Base-by-base conservation (phyloP, 2,888 invertebrate species). In the Aricia artaxerxes region DNA sequence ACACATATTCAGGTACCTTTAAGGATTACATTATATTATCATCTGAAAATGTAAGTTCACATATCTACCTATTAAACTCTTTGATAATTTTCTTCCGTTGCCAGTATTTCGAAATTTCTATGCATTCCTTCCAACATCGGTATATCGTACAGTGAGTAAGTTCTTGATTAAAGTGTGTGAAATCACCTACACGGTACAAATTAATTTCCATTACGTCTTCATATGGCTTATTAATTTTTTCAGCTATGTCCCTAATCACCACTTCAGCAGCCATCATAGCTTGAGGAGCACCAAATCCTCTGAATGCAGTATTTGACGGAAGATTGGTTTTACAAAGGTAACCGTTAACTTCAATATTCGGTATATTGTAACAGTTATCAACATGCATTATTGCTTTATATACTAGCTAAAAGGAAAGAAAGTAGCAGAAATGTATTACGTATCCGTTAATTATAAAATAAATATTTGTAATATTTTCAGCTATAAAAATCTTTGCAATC, bases 261-360 rank as follows among this genome's bases (percentile, higher is more conserved):
- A 94, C 95, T 91, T 99, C 99, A 0, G 96, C 96, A 11, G 97
- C 96, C 84, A 97, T 96, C 98, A 98, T 98, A 5, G 97, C 98
- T 88, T 98, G 98, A 0, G 98, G 98, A 0, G 96, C 98, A 1
- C 98, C 98, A 86, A 98, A 98, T 1, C 98, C 98, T 86, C 99
- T 95, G 86, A 99, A 99, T 0, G 99, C 99, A 0, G 99, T 99
- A 87, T 98, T 98, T 0, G 98, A 98, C 0, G 98, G 96, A 82
- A 98, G 90, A 93, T 99, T 98, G 0, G 99, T 99, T 90, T 96
- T 97, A 87, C 99, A 99, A 7, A 96, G 93, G 87, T 96, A 96
- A 1, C 97, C 97, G 38, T 92, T 93, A 0, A 97, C 95, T 83
- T 95, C 95, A 0, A 96, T 91, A 83, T 96, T 96, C 6, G 97